Conservation (phyloP, 1,140 invertebrate species). For the Aradophagus sp. region DNA sequence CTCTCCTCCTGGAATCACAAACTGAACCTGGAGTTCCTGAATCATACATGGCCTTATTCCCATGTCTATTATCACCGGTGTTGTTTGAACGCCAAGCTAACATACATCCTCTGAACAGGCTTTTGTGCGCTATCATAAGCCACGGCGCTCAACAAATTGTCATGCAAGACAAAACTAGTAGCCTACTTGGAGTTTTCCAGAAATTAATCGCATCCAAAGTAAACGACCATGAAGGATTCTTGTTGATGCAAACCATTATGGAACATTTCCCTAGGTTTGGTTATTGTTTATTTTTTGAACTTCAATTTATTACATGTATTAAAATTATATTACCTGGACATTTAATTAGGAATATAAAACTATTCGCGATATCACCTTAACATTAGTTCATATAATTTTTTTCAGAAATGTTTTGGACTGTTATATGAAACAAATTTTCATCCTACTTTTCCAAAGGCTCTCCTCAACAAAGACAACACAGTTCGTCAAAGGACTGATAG, state of each 20-base stretch:
- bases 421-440: conserved; percentile 91
- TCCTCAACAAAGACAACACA: conserved; percentile 96
- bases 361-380: no score
- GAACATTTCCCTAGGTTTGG: conserved; percentile 79
- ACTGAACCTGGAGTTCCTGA: conserved; percentile 78
- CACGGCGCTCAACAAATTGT: conserved; percentile 84
- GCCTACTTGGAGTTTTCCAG: conserved; percentile 95
- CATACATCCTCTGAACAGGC: conserved; percentile 90
- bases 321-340: no score
- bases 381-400: conserved; percentile 50
- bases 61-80: conserved; percentile 88
- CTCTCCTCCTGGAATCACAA: conserved; percentile 91
- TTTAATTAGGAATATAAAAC: no score
- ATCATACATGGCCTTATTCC: conserved; percentile 91
- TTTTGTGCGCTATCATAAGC: conserved; percentile 90
- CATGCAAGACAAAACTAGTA: conserved; percentile 82
- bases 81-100: conserved; percentile 95
- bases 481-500: conserved; percentile 90
- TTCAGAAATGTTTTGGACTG: conserved; percentile 80
- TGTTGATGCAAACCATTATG: conserved; percentile 89
- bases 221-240: conserved; percentile 97
- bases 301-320: no score
- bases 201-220: conserved; percentile 96
- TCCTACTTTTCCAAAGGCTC: conserved; percentile 92
- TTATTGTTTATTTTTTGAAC: no score